phyloP scores from a whole-genome alignment of 2,888 invertebrate species.

The Tuta absoluta region DNA sequence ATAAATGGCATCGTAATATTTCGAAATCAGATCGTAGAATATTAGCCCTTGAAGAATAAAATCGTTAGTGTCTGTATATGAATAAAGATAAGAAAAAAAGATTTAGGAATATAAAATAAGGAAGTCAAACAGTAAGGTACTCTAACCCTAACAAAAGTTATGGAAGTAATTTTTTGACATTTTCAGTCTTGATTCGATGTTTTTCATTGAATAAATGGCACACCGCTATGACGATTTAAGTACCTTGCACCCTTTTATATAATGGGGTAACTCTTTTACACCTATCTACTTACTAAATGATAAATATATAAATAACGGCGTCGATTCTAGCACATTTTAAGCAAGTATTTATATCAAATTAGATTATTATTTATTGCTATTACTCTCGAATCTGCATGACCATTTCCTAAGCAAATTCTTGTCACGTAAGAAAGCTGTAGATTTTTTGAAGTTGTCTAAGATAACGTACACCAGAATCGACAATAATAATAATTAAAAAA shows the following conservation, averaged over 20 bases:
- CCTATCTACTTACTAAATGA: too few relatives aligned
- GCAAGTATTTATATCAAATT: too few relatives aligned
- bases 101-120: neutral
- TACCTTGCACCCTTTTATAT: slow-evolving; percentile 62
- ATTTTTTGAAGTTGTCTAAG: too few relatives aligned
- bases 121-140: too few relatives aligned
- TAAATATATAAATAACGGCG: too few relatives aligned
- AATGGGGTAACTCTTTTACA: slow-evolving; percentile 32
- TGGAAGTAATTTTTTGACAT: slow-evolving; percentile 45
- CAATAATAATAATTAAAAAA: too few relatives aligned
- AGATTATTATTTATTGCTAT: too few relatives aligned
- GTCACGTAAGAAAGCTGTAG: too few relatives aligned
- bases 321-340: too few relatives aligned
- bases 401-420: too few relatives aligned
- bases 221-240: slow-evolving; percentile 63
- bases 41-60: neutral
- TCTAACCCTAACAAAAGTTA: neutral
- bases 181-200: slow-evolving; percentile 75
- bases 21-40: slow-evolving; percentile 3
- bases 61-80: neutral
- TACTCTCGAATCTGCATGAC: too few relatives aligned
- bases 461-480: too few relatives aligned
- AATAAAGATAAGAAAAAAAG: neutral
- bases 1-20: slow-evolving; percentile 19
- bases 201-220: slow-evolving; percentile 67